Conservation (phyloP, 2,113 vertebrate genomes). For the Aythya baeri region DNA sequence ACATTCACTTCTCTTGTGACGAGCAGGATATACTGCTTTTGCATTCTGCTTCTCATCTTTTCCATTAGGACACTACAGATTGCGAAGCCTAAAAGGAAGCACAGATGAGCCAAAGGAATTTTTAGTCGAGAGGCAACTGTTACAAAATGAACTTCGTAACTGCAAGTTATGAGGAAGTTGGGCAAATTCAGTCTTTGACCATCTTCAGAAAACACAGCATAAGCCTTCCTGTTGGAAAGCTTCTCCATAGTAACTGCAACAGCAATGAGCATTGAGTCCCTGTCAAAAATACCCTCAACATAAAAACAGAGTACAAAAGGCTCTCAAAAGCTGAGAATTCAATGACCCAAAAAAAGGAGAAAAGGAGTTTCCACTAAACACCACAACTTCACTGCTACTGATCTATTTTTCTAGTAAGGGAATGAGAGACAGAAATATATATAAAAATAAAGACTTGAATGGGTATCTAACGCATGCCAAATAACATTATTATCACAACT, state of each 20-base stretch:
- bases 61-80: not conserved
- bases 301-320: slow-evolving; percentile 57
- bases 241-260: slow-evolving; percentile 64
- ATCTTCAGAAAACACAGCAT: slow-evolving; percentile 41
- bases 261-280: slow-evolving; percentile 38
- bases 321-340: slow-evolving; percentile 25
- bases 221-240: slow-evolving; percentile 42
- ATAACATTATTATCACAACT: not conserved
- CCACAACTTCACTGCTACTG: not conserved
- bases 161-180: slow-evolving; percentile 29
- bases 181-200: slow-evolving; percentile 16
- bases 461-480: not conserved
- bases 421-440: not conserved
- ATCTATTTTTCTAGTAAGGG: not conserved
- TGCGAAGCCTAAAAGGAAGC: not conserved
- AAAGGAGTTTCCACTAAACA: not conserved
- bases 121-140: slow-evolving; percentile 5
- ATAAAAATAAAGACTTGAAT: not conserved
- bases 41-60: not conserved
- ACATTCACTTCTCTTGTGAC: not conserved
- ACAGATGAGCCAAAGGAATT: not conserved
- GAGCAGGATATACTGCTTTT: not conserved
- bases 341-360: slow-evolving; percentile 31
- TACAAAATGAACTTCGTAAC: slow-evolving; percentile 21
- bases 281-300: slow-evolving; percentile 51